These are phyloP conservation scores for Stegastes partitus DNA, from an alignment of 2,113 vertebrate genomes.

Conservation along the genomic window DNA sequence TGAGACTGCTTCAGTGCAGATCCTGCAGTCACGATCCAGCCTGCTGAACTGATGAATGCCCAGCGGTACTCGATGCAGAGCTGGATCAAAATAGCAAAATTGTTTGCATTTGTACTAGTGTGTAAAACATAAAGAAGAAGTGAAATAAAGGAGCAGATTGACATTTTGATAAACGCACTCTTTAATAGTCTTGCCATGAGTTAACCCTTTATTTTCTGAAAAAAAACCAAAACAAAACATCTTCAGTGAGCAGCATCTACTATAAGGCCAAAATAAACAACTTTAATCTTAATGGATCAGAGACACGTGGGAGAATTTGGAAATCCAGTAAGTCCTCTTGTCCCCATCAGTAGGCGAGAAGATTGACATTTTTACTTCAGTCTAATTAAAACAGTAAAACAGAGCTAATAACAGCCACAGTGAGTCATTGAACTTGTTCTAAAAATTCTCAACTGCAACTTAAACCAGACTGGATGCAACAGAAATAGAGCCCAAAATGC, in stretches of 20 bases:
- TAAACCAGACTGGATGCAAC: no score
- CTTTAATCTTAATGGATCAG: not conserved
- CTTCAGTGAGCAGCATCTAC: not conserved
- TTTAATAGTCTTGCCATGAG: not conserved
- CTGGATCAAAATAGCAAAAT: not conserved
- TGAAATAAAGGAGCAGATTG: not conserved
- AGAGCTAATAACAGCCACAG: no score
- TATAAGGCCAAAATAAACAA: not conserved
- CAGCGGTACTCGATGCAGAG: not conserved
- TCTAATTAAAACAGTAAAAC: not conserved
- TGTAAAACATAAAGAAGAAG: not conserved
- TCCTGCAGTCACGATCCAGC: not conserved
- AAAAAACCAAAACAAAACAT: not conserved
- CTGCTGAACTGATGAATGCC: conserved; percentile 12
- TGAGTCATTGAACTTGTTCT: not conserved
- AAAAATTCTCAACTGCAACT: no score
- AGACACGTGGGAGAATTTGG: no score
- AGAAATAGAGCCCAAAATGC: no score
- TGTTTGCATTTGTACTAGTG: not conserved
- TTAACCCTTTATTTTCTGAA: not conserved
- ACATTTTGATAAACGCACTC: conserved; percentile 9
- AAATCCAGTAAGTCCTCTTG: no score
- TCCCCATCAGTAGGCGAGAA: no score
- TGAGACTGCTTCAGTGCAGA: conserved; percentile 20
- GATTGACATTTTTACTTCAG: no score